These are phyloP conservation scores for Lordiphosa mommai DNA, from an alignment of 1,140 invertebrate genomes.

Conservation along the genomic window DNA sequence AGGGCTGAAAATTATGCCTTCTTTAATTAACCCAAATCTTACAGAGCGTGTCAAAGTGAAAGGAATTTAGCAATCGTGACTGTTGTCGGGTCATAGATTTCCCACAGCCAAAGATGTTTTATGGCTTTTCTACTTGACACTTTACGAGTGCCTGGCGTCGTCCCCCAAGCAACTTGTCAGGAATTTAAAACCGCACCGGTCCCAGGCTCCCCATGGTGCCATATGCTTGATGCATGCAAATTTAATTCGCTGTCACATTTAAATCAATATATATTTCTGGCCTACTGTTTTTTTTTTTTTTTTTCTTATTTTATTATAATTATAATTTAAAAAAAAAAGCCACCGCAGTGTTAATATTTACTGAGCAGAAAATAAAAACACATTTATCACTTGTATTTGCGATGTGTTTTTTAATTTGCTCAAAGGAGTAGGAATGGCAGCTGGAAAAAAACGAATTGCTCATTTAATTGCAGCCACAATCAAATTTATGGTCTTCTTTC, in stretches of 20 bases:
- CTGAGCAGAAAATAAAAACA: not conserved
- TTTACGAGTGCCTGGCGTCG: slow-evolving; percentile 1
- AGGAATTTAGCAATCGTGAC: not conserved
- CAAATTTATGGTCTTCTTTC: slow-evolving; percentile 10
- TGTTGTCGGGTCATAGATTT: not conserved
- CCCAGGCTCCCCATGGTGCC: not conserved
- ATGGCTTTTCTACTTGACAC: not conserved
- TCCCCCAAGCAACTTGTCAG: slow-evolving; percentile 8
- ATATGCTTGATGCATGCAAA: slow-evolving; percentile 4
- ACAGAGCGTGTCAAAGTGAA: no score
- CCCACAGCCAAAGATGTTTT: not conserved
- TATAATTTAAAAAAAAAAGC: slow-evolving; percentile 1
- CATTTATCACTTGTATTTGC: not conserved
- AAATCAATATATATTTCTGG: slow-evolving; percentile 3
- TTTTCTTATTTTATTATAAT: not conserved
- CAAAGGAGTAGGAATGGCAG: not conserved
- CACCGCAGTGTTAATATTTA: slow-evolving; percentile 3
- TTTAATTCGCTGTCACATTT: slow-evolving; percentile 8
- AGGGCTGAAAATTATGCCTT: no score
- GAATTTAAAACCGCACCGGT: slow-evolving; percentile 7
- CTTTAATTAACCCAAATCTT: no score
- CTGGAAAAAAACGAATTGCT: slow-evolving; percentile 9
- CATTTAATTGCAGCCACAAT: slow-evolving; percentile 16
- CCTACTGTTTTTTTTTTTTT: no score
- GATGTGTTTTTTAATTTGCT: slow-evolving; percentile 10